A percentile compares a stretch with the other conserved stretches of the same genome.
Conservation (phyloP, 2,113 vertebrate genomes). For the Leiothrix lutea region DNA sequence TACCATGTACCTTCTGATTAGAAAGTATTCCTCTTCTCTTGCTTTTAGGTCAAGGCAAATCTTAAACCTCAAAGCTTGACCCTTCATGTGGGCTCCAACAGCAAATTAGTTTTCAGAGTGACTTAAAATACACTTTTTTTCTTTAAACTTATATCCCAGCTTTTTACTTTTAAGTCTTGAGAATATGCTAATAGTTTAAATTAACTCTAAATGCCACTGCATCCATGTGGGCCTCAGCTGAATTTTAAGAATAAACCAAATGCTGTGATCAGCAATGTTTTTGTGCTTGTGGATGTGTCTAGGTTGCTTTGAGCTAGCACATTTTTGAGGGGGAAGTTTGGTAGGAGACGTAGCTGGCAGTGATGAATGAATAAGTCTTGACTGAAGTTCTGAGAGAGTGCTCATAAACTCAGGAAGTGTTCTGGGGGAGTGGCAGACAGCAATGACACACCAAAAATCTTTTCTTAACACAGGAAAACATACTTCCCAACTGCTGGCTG, state of each 20-base stretch:
- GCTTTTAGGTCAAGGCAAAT: neutral
- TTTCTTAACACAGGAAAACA: neutral
- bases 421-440: neutral
- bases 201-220: neutral
- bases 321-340: neutral
- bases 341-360: neutral
- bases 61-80: neutral
- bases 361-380: neutral
- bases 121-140: neutral
- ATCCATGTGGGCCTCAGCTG: neutral
- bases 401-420: neutral
- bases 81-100: neutral
- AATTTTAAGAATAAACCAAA: neutral
- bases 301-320: neutral
- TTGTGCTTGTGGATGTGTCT: neutral
- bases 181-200: neutral
- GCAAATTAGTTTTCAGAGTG: neutral
- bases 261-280: neutral
- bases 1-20: neutral
- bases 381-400: neutral
- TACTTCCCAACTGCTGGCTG: neutral
- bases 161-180: neutral
- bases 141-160: neutral
- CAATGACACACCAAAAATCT: neutral
- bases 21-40: neutral